Percentiles rank a stretch among this genome's conserved stretches.
phyloP scores from a whole-genome alignment of 1,140 invertebrate species.

The Platyscapa corneri region DNA sequence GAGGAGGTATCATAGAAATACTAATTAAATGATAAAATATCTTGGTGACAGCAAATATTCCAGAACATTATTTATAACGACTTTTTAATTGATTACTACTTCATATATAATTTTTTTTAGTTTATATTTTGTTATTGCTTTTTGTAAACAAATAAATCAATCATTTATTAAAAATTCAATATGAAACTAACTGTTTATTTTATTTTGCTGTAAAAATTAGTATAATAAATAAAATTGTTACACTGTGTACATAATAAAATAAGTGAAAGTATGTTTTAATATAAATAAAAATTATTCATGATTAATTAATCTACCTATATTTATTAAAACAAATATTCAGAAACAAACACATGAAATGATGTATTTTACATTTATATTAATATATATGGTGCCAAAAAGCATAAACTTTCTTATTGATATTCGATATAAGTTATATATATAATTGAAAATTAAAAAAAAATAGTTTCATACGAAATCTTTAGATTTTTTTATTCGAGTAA shows the following conservation, averaged over 20 bases:
- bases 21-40: constrained; percentile 32
- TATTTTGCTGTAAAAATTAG: not conserved
- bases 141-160: constrained; percentile 16
- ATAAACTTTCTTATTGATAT: too few relatives aligned
- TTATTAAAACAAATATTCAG: too few relatives aligned
- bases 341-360: too few relatives aligned
- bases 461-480: too few relatives aligned
- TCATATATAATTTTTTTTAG: not conserved
- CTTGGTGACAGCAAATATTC: constrained; percentile 27
- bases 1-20: not conserved
- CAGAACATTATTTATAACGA: not conserved
- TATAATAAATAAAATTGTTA: not conserved
- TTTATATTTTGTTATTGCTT: not conserved
- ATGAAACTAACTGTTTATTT: not conserved
- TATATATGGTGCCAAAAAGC: too few relatives aligned
- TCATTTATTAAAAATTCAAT: constrained; percentile 1
- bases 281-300: too few relatives aligned
- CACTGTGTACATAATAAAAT: not conserved
- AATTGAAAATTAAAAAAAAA: too few relatives aligned
- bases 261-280: not conserved
- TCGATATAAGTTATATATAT: too few relatives aligned
- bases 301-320: too few relatives aligned
- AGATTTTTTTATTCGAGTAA: too few relatives aligned
- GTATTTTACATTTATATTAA: too few relatives aligned
- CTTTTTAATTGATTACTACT: not conserved